Evolutionary conservation across 2,888 invertebrate genomes (phyloP).

Genomic region (Platypus cylindrus): DNA sequence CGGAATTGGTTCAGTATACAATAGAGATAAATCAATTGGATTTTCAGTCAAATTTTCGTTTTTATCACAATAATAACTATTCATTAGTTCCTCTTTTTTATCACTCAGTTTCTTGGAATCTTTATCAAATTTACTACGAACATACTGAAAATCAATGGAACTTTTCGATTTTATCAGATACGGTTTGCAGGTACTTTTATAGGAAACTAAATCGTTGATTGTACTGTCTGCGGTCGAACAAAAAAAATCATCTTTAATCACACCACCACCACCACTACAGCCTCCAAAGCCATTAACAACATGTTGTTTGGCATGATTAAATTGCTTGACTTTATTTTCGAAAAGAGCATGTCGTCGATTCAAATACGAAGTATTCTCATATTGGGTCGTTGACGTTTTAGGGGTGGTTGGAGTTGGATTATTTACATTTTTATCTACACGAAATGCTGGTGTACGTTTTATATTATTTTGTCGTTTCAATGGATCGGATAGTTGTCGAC

Average conservation of each 20-base stretch:
- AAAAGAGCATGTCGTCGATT: constrained; percentile 21
- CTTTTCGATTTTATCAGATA: constrained; percentile 24
- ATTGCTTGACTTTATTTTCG: constrained; percentile 26
- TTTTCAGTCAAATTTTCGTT: too few relatives aligned
- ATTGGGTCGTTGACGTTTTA: too few relatives aligned
- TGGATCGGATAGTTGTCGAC: constrained; percentile 33
- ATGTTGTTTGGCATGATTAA: constrained; percentile 25
- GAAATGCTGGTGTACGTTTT: constrained; percentile 45
- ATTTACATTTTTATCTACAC: constrained; percentile 34
- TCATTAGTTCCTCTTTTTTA: constrained; percentile 6
- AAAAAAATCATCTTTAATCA: not conserved
- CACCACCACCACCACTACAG: not conserved
- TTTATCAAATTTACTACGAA: constrained; percentile 25
- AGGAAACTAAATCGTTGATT: too few relatives aligned
- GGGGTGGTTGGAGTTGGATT: too few relatives aligned
- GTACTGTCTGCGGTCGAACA: too few relatives aligned
- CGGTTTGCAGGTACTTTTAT: too few relatives aligned
- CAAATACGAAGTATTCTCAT: too few relatives aligned
- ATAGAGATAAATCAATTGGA: constrained; percentile 20
- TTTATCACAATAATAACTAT: too few relatives aligned
- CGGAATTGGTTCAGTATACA: constrained; percentile 31
- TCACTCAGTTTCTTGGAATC: constrained; percentile 2
- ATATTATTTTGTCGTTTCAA: constrained; percentile 36
- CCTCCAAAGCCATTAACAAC: constrained; percentile 17
- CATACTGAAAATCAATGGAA: constrained; percentile 25